Base-by-base conservation (phyloP, 2,113 vertebrate genomes). In the Haemorhous mexicanus region DNA sequence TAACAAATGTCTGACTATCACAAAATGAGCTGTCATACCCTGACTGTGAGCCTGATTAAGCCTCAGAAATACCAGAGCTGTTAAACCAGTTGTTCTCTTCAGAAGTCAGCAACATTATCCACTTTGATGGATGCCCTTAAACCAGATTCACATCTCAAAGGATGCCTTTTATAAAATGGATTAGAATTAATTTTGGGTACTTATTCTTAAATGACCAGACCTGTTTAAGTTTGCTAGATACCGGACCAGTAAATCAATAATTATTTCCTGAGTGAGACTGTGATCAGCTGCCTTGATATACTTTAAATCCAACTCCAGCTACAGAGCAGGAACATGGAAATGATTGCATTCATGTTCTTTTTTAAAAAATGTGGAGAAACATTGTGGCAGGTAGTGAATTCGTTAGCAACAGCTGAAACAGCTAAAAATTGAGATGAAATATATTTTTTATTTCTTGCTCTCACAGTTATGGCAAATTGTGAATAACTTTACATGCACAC, bases 161-260 rank as follows among this genome's bases (percentile, higher is more conserved):
- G 69, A 87, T 67, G 58, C 14, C 46, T 89, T 79, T 39, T 59
- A 49, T 52, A 32, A 49, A 91, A 90, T 4, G 68, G 24, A 50
- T 44, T 78, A 61, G 58, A 73, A 92, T 74, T 74, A 56, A 89
- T 90, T 82, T 93, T 46, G 52, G 17, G 33, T 68, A 74, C 8
- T 87, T 56, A 32, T 8, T 85, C 52, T 66, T 67, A 63, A 89
- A 53, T 43, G 15, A 86, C 30, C 13, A 87, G 46, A 35, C 44
- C 63, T 1, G 4, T 61, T 94, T 55, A 73, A 75, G 32, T 73
- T 83, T 59, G 21, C 74, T 35, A 84, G 59, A 66, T 63, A 81
- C 44, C 53, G 68, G 55, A 90, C 28, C 81, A 93, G 68, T 39
- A 91, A 88, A 94, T 84, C 84, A 83, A 28, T 59, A 88, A 90